phyloP scores from a whole-genome alignment of 2,113 vertebrate species.

The Mustelus asterias region DNA sequence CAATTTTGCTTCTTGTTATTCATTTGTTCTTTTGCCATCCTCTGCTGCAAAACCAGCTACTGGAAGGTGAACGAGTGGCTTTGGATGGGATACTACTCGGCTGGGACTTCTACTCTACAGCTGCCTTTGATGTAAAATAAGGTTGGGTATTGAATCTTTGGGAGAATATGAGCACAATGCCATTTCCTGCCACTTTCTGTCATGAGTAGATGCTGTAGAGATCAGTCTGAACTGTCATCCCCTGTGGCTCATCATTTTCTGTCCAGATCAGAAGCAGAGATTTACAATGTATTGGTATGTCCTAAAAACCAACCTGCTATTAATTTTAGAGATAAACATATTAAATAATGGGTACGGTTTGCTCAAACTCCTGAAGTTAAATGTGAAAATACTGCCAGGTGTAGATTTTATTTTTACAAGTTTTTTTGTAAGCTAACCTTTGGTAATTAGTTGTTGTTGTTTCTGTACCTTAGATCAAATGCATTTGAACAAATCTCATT shows the following conservation, averaged over 20 bases:
- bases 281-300: background rate
- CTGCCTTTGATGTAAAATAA: background rate
- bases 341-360: background rate
- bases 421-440: background rate
- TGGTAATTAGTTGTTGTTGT: background rate
- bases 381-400: background rate
- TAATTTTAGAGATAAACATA: background rate
- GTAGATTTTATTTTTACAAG: background rate
- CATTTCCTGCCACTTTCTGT: background rate
- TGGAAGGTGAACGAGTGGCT: background rate
- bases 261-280: background rate
- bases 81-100: background rate
- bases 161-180: background rate
- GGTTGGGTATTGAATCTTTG: background rate
- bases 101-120: background rate
- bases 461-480: background rate
- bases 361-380: background rate
- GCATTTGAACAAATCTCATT: background rate
- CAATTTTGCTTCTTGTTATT: background rate
- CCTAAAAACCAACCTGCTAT: background rate
- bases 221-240: background rate
- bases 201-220: background rate
- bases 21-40: background rate
- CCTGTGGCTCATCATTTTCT: conserved; percentile 8
- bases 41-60: background rate